Percentiles rank a stretch among this genome's conserved stretches.
phyloP scores from a whole-genome alignment of 2,113 vertebrate species.

The Cisticola juncidis region DNA sequence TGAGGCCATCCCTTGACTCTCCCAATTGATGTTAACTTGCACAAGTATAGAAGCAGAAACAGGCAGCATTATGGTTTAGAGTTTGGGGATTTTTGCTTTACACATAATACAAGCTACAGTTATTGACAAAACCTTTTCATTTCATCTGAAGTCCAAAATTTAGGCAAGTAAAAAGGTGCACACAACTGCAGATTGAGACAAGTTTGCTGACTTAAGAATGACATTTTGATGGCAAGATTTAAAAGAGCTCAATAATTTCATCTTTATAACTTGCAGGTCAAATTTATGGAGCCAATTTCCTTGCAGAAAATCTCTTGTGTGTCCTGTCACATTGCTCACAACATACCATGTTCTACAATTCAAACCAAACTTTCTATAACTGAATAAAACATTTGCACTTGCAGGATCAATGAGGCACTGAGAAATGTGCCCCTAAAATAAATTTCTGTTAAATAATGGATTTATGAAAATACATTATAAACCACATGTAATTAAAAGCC shows the following conservation, averaged over 20 bases:
- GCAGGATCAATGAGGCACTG: background rate
- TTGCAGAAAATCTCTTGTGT: background rate
- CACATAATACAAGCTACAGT: background rate
- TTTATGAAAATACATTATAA: background rate
- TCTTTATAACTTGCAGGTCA: background rate
- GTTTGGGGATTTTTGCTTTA: background rate
- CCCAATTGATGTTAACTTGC: background rate
- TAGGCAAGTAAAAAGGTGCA: background rate
- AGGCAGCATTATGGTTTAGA: accelerated
- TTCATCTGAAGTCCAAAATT: background rate
- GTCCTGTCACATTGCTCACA: background rate
- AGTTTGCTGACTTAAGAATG: background rate
- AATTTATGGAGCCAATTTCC: background rate
- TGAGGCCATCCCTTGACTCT: background rate
- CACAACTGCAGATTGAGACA: background rate
- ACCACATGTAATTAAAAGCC: background rate
- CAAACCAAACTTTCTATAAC: background rate
- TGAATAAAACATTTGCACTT: background rate
- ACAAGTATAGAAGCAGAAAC: background rate
- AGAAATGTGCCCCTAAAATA: background rate
- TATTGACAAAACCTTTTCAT: background rate
- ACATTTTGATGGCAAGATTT: background rate
- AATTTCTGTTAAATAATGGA: background rate
- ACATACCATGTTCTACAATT: background rate
- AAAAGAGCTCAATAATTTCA: background rate